These are phyloP conservation scores for Lipophrys pholis DNA, from an alignment of 2,113 vertebrate species.

Conservation along the genomic window DNA sequence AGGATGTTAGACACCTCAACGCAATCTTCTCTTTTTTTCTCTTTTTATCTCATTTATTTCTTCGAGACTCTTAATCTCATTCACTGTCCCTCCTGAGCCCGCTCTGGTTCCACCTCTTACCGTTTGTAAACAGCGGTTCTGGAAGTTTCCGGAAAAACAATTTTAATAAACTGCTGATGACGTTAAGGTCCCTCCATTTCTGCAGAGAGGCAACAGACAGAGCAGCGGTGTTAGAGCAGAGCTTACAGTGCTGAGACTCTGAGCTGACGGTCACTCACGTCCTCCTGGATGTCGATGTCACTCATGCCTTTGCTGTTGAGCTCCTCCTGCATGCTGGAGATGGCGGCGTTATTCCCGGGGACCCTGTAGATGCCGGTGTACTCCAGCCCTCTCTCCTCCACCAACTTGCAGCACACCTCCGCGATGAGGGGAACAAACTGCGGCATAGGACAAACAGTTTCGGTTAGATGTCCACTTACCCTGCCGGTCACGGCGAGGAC, in stretches of 20 bases:
- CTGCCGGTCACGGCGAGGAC: no score
- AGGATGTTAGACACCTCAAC: no score
- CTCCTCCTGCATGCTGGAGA: constrained; percentile 98
- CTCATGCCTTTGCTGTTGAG: constrained; percentile 94
- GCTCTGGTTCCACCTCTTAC: constrained; percentile 75
- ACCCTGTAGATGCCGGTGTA: constrained; percentile 98
- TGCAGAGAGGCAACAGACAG: constrained; percentile 60
- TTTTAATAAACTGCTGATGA: constrained; percentile 98
- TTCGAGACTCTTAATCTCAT: no score
- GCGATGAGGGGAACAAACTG: constrained; percentile 98
- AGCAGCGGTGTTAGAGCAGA: background rate
- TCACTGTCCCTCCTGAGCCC: no score
- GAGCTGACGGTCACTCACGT: constrained; percentile 67
- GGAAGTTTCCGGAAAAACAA: constrained; percentile 99
- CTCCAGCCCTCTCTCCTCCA: constrained; percentile 97
- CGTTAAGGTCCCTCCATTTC: constrained; percentile 99
- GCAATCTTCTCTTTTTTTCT: no score
- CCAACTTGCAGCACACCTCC: constrained; percentile 97
- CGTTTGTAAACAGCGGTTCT: constrained; percentile 97
- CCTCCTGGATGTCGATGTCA: constrained; percentile 93
- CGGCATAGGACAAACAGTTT: background rate
- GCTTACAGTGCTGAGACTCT: background rate
- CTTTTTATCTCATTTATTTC: no score
- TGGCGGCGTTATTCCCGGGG: constrained; percentile 97
- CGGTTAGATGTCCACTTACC: no score